Evolutionary conservation across 2,113 vertebrate species (phyloP), one percentile per base, ranked within the genome.

Genomic region (Oxyruncus cristatus): DNA sequence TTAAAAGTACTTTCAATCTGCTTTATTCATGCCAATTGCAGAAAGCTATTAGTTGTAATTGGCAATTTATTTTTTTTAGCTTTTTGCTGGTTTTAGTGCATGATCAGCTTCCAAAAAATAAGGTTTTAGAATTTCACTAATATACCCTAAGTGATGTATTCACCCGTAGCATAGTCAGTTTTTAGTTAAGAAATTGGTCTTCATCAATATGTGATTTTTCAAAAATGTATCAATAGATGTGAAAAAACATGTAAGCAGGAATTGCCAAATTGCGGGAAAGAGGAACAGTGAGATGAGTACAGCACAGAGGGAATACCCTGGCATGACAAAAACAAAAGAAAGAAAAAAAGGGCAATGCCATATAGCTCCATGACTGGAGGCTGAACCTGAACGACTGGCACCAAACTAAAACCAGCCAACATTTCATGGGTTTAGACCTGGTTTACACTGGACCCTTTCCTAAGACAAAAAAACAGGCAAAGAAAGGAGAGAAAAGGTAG

Each of bases 1-100:
- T 95, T 80, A 91, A 82, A 94, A 77, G 58, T 47, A 73, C 50
- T 28, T 96, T 95, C 94, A 95, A 70, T 72, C 74, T 86, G 71
- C 41, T 88, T 97, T 94, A 95, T 89, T 95, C 76, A 63, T 28
- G 80, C 80, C 88, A 89, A 62, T 37, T 88, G 92, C 72, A 81
- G 81, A 97, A 93, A 87, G 92, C 88, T 93, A 93, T 96, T 96
- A 97, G 85, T 33, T 66, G 62, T 89, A 87, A 95, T 81, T 71
- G 79, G 23, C 35, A 96, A 95, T 95, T 96, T 92, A 89, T 16
- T 75, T 94, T 94, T 93, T 88, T 92, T 47, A 17, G 37, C 21
- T 77, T 90, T 84, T 56, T 90, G n/a, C 32, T 74, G 65, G 56
- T 92, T 85, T 92, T 76, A 95, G 47, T 35, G 41, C 86, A 89